Evolutionary conservation across 2,797 vertebrate genomes (phyloP), one percentile per base, ranked within the genome.

Genomic region (Synaphobranchus kaupii): DNA sequence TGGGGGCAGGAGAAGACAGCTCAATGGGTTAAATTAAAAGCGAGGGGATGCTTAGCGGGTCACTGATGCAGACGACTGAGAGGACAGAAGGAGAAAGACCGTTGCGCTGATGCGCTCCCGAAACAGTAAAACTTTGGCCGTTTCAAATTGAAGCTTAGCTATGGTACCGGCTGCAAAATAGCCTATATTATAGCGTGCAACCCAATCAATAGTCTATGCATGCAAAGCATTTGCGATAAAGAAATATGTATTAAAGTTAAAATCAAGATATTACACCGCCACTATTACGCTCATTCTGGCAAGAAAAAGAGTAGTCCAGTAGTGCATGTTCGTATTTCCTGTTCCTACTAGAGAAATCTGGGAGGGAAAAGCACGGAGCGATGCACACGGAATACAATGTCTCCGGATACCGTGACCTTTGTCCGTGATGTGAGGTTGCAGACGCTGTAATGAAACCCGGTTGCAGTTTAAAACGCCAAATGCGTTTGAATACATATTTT

Each of bases 11-110:
- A 89, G 91, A 86, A 90, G 83, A 90, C 44, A 88, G 89, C 92
- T 94, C 93, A 95, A 92, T 93, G 94, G 95, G 94, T 95, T 95
- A 95, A 96, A 95, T 96, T 93, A 96, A 95, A 96, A 95, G 94
- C 90, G 86, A 88, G 89, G 88, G 90, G 92, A 92, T 94, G 93
- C 90, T 93, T 91, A 93, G 91, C 88, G 91, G 93, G 93, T 93
- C 93, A 93, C 89, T 93, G 92, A 93, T 91, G 94, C 93, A 92
- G 92, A 85, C 86, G 76, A 76, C 48, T 85, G 89, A 90, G 68
- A 48, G 31, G 31, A 58, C 60, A 13, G 34, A 84, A 44, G 8
- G 56, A 76, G 34, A 44, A 44, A 8, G 73, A 50, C 78, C 47
- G 78, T 81, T 48, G 44, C 22, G 47, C 78, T n/a, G 78, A 50